A percentile compares a stretch with the other conserved stretches of the same genome.
phyloP scores from a whole-genome alignment of 2,888 invertebrate genomes.

The Cylindroiulus punctatus region DNA sequence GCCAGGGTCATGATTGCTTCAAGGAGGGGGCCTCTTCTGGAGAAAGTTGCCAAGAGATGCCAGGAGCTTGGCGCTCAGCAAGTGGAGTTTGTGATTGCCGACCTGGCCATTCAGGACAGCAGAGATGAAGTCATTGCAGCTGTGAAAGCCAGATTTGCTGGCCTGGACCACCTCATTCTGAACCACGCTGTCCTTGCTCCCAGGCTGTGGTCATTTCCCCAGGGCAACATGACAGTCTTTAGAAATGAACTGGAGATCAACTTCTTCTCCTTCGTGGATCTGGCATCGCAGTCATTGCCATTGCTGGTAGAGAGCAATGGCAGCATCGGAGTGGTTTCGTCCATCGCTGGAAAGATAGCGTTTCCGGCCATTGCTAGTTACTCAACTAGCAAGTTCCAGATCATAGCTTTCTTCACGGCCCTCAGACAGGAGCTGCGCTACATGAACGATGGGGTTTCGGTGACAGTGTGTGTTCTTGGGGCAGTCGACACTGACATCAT shows the following conservation, averaged over 20 bases:
- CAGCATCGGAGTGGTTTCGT: constrained; percentile 19
- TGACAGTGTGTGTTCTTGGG: neutral
- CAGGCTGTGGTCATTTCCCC: neutral
- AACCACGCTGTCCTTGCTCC: neutral
- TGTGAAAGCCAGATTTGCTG: constrained; percentile 14
- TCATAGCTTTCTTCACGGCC: constrained; percentile 1
- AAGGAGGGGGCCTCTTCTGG: too few species aligned
- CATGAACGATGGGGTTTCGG: neutral
- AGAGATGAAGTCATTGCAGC: too few species aligned
- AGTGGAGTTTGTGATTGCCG: too few species aligned
- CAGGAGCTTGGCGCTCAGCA: too few species aligned
- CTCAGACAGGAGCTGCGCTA: neutral
- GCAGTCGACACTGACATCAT: neutral
- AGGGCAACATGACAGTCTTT: neutral
- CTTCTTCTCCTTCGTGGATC: neutral
- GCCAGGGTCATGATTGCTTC: too few species aligned
- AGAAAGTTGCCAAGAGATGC: too few species aligned
- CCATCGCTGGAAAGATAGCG: neutral
- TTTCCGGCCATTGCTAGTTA: too few species aligned
- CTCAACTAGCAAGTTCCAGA: neutral
- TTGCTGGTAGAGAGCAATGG: neutral
- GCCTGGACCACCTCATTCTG: neutral
- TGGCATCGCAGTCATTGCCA: constrained; percentile 20
- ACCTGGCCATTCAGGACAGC: too few species aligned
- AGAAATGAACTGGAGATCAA: neutral